Base-by-base conservation (phyloP, 2,888 invertebrate genomes). In the Hyppa rectilinea region DNA sequence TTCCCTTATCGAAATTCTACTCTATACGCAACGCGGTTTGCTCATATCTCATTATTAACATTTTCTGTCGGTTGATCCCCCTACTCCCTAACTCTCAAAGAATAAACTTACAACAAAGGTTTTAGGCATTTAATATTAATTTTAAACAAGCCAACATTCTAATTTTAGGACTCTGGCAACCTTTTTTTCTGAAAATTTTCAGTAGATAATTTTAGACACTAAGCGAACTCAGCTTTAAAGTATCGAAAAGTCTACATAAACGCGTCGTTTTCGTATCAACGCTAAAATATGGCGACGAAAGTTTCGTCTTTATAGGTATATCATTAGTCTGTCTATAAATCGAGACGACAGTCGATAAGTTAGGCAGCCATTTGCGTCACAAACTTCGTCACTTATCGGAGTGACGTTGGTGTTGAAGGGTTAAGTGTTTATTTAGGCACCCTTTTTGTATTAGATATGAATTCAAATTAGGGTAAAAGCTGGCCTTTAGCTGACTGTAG, bases 341-440 rank as follows among this genome's bases (percentile, higher is more conserved):
- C 56, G 47, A 56, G 56, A 52, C 50, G 40, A 7, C 40, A 53
- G 64, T 62, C 64, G 58, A 81, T 81, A 71, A 70, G 14, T 81
- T 53, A n/a, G 58, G 4, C 31, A 53, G 20, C 49, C 40, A 56
- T 75, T 76, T 78, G 63, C 81, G 77, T 80, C 77, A 78, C 47
- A 4, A 56, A 69, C 29, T 63, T 67, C 59, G 81, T 63, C 59
- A 69, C 47, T 63, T 62, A 50, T 62, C 62, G n/a, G 12, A 26
- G 40, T 75, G 76, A 76, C 69, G 81, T 69, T 47, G 23, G 26
- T 40, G 50, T 63, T 45, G 23, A 23, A 45, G 40, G 23, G 68
- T 59, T 52, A n/a, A 53, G 26, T 80, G 80, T 75, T 80, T 67
- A 62, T 68, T 62, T 62, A 80, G 58, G 56, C 47, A 66, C 59